Percentiles rank a stretch among this genome's conserved stretches.
phyloP scores from a whole-genome alignment of 2,888 invertebrate genomes.

The Conops quadrifasciatus region DNA sequence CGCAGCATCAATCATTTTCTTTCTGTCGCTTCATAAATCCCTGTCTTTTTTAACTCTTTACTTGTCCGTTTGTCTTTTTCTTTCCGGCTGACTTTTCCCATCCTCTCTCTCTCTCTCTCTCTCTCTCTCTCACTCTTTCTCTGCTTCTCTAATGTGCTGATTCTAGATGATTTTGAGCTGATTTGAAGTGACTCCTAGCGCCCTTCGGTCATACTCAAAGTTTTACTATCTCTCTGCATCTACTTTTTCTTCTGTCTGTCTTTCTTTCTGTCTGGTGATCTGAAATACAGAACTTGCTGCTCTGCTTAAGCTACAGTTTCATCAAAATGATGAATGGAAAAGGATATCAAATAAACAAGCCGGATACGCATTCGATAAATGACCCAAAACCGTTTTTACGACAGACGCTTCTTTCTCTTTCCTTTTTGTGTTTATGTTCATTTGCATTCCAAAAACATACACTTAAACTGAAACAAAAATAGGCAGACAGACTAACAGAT shows the following conservation, averaged over 20 bases:
- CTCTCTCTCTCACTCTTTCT: no score
- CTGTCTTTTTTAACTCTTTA: neutral
- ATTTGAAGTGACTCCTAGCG: no score
- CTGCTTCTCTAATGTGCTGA: no score
- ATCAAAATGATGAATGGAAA: slow-evolving; percentile 24
- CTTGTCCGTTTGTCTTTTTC: neutral
- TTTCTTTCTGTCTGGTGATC: neutral
- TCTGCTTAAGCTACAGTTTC: slow-evolving; percentile 14
- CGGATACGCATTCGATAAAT: slow-evolving; percentile 25
- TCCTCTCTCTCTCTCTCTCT: slow-evolving; percentile 2
- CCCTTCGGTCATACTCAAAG: no score
- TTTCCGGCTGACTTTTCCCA: no score
- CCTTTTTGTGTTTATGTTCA: neutral
- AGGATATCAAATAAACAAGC: neutral
- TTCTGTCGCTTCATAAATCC: neutral
- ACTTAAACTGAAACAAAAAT: neutral
- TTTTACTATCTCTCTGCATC: neutral
- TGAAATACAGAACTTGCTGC: slow-evolving; percentile 11
- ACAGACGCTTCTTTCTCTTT: neutral
- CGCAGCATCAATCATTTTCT: no score
- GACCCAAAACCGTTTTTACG: slow-evolving; percentile 3
- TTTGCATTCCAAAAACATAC: neutral
- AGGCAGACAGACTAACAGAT: neutral
- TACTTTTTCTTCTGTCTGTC: neutral
- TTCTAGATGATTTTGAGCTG: no score